Percentiles rank a stretch among this genome's conserved stretches.
phyloP scores from a whole-genome alignment of 2,797 vertebrate species.

The Tapera naevia region DNA sequence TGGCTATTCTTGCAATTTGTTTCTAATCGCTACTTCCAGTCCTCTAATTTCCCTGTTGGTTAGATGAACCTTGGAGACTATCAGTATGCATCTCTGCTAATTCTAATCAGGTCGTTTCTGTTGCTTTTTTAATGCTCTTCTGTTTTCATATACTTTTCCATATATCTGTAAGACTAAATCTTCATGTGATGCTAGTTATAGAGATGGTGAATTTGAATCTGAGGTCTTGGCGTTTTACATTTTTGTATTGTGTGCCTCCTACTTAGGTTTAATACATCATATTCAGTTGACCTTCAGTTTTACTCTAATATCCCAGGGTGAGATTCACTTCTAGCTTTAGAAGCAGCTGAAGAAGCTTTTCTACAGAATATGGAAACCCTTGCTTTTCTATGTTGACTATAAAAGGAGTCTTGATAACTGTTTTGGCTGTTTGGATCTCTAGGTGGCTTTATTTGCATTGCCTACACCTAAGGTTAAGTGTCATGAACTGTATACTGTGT shows the following conservation, averaged over 20 bases:
- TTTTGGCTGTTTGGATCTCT: not conserved
- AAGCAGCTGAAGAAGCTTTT: not conserved
- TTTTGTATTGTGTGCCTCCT: not conserved
- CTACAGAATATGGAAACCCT: not conserved
- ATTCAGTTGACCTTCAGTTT: not conserved
- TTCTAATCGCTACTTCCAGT: not conserved
- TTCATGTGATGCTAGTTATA: not conserved
- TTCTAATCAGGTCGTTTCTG: not conserved
- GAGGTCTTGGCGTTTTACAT: not conserved
- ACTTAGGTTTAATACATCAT: not conserved
- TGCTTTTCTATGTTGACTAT: not conserved
- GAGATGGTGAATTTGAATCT: not conserved
- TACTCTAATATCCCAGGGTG: not conserved
- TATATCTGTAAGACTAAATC: not conserved
- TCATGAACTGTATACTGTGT: not conserved
- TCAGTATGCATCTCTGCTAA: not conserved
- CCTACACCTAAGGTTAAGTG: not conserved
- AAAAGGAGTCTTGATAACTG: not conserved
- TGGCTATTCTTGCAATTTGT: not conserved
- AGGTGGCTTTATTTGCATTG: not conserved
- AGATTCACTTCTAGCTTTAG: not conserved
- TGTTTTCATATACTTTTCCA: not conserved
- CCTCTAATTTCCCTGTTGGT: not conserved
- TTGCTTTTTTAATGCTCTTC: not conserved
- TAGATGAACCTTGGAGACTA: not conserved